A percentile compares a stretch with the other conserved stretches of the same genome.
Conservation (phyloP, 2,888 invertebrate species). For the Drosophila mercatorum region DNA sequence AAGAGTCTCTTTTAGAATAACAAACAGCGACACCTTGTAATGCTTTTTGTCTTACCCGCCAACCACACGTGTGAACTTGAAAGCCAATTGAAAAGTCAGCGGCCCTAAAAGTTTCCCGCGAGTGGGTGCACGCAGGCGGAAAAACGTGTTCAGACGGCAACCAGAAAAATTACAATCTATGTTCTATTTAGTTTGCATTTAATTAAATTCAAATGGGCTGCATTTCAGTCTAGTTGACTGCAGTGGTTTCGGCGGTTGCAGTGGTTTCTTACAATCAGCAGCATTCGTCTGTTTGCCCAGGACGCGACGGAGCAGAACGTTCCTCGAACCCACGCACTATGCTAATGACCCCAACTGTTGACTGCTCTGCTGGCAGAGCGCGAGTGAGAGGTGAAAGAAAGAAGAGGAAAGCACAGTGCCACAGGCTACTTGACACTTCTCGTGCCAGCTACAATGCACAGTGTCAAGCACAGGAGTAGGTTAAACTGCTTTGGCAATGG, state of each 20-base stretch:
- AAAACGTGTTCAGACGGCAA: neutral
- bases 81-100: constrained; percentile 61
- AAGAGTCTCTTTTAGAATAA: constrained; percentile 2
- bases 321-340: constrained; percentile 30
- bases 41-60: neutral
- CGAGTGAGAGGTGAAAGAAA: neutral
- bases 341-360: constrained; percentile 52
- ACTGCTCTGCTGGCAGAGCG: constrained; percentile 12
- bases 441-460: constrained; percentile 1
- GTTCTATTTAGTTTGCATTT: constrained; percentile 17
- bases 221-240: constrained; percentile 9
- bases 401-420: neutral
- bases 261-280: neutral
- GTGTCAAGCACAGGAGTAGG: constrained; percentile 6
- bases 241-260: constrained; percentile 10
- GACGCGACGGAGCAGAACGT: neutral
- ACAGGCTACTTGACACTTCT: constrained; percentile 24
- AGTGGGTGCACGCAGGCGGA: neutral
- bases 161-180: neutral
- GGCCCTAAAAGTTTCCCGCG: constrained; percentile 25
- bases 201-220: constrained; percentile 33
- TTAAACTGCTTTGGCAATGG: constrained; percentile 7
- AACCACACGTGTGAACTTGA: neutral
- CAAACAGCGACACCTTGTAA: constrained; percentile 3
- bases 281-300: constrained; percentile 13